phyloP scores from a whole-genome alignment of 2,888 invertebrate genomes.

The Stenchaetothrips biformis region DNA sequence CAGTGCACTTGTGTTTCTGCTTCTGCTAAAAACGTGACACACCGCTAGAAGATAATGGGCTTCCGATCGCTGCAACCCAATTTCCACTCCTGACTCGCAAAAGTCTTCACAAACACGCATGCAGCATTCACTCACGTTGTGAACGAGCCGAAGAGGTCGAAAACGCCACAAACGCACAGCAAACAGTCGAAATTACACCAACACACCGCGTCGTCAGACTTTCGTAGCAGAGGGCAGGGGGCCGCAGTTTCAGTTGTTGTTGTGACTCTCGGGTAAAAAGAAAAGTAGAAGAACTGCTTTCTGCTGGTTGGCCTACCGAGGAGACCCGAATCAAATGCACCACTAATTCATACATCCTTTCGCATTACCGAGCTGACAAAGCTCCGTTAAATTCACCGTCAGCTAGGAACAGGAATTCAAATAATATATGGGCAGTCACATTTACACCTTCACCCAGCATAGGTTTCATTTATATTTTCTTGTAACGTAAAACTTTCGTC shows the following conservation, averaged over 20 bases:
- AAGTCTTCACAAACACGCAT: too few relatives aligned
- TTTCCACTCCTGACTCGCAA: neutral
- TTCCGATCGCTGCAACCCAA: neutral
- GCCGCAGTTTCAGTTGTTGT: conserved; percentile 20
- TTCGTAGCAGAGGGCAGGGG: neutral
- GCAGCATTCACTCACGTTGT: too few relatives aligned
- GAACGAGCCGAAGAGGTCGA: too few relatives aligned
- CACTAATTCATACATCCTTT: neutral
- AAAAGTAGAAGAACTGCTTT: neutral
- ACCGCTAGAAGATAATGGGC: neutral
- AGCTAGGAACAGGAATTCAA: neutral
- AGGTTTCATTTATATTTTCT: neutral
- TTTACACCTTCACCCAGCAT: neutral
- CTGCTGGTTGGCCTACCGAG: conserved; percentile 5
- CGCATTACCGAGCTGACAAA: neutral
- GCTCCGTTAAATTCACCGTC: neutral
- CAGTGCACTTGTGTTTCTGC: too few relatives aligned
- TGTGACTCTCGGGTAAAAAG: conserved; percentile 14
- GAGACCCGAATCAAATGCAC: neutral
- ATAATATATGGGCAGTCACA: neutral
- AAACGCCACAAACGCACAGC: too few relatives aligned
- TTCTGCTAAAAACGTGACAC: neutral
- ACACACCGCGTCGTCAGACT: too few relatives aligned
- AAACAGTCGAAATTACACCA: too few relatives aligned
- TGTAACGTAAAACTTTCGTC: neutral